Evolutionary conservation across 2,113 vertebrate genomes (phyloP), one percentile per base, ranked within the genome.

Genomic region (Poeciliopsis retropinna): DNA sequence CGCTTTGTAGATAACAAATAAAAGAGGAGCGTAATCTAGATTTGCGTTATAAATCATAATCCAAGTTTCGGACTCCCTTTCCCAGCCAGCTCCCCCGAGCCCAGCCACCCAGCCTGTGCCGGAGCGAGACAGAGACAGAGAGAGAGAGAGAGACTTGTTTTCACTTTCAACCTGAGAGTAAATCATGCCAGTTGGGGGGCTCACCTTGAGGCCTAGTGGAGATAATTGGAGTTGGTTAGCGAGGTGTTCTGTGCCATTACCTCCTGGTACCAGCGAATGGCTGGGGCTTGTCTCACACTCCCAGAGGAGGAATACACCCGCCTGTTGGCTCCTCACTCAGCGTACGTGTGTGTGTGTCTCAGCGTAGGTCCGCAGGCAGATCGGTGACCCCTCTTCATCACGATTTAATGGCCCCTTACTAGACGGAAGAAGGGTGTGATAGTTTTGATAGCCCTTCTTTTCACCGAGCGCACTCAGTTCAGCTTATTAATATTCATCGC

Each of bases 191-290:
- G 87, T 90, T 81, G 87, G 86, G 88, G 86, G 90, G 85, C 91
- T 94, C 89, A 91, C 92, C 92, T 93, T 91, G 88, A 90, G 91
- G 90, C 87, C 88, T 84, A 81, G 82, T 86, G 88, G 85, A 93
- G 89, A 94, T 94, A 93, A 94, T 94, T 94, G 93, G 89, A 92
- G 91, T 92, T 90, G 91, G 91, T 92, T 93, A 92, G 88, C 79
- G 80, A 89, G 87, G 87, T 94, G 91, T 92, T 94, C 90, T 90
- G 89, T 91, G 89, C 92, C 89, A 92, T 93, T 93, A 92, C 90
- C 91, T 93, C 92, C 90, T 91, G 91, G 92, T 92, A 91, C 88
- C 90, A 73, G 78, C 30, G 83, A 89, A 87, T 88, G 89, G 87
- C 90, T 86, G 83, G 77, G 88, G 85, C 89, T 88, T 81, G 88